Percentiles rank a stretch among this genome's conserved stretches.
These are phyloP conservation scores for Noctilio leporinus DNA, from an alignment of 2,113 vertebrate species.

Conservation along the genomic window DNA sequence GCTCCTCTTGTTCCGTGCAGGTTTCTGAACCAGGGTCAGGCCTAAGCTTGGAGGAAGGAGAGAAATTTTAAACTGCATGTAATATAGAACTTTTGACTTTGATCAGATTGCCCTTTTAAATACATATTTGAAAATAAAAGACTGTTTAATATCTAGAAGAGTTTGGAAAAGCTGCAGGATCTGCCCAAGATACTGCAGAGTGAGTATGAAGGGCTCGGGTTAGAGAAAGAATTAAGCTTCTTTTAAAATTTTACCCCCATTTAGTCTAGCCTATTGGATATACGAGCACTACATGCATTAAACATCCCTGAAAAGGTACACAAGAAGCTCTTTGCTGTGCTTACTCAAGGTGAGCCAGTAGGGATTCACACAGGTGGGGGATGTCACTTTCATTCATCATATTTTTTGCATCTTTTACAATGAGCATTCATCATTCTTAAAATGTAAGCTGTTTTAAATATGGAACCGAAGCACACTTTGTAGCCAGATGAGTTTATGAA, in stretches of 20 bases:
- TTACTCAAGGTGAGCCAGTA: background rate
- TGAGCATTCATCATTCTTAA: background rate
- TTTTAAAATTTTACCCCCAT: background rate
- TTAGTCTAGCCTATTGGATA: background rate
- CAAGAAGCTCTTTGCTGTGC: background rate
- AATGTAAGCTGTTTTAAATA: background rate
- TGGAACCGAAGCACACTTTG: background rate
- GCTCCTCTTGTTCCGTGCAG: background rate
- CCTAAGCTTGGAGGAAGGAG: background rate
- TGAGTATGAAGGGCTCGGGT: background rate
- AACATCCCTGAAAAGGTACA: background rate
- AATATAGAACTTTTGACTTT: constrained; percentile 1
- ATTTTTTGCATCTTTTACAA: background rate
- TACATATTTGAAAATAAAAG: background rate
- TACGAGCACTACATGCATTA: background rate
- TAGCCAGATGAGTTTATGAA: background rate
- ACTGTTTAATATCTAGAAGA: background rate
- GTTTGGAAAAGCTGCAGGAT: background rate
- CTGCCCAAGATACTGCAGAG: background rate
- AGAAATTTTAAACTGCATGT: background rate
- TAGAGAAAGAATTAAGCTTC: background rate
- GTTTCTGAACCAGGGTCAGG: background rate
- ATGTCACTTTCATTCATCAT: background rate
- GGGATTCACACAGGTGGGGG: background rate
- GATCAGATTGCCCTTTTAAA: background rate